Evolutionary conservation across 2,113 vertebrate species (phyloP), one percentile per base, ranked within the genome.

Genomic region (Ranitomeya imitator): DNA sequence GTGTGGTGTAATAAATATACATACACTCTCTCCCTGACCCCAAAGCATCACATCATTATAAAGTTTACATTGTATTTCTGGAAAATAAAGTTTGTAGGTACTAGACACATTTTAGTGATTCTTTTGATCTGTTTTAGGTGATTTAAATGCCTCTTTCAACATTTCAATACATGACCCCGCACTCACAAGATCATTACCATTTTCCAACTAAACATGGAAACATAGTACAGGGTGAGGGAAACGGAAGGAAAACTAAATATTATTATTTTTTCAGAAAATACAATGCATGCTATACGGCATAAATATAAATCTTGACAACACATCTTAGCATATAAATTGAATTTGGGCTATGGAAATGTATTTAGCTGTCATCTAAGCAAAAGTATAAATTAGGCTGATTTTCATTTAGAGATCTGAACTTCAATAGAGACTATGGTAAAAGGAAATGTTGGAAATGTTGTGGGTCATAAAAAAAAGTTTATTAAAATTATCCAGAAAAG

Each of bases 351-450:
- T 45, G 71, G 7, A 74, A 74, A 74, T 45, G 31, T 74, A 45
- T 74, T 74, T 74, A 74, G 71, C 71, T 74, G 71, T 74, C 71
- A 74, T 45, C 7, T 74, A 45, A 74, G 71, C 31, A 51, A 74
- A 45, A 74, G 12, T 74, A 74, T 74, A 74, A 45, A 74, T 74
- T 74, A 74, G 45, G 37, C 71, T 74, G 71, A 45, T 74, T 74
- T 74, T 74, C 31, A 74, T 19, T 9, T 7, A 8, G 16, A 74
- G 31, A 45, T 45, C 19, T 74, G 31, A 45, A 11, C 37, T 45
- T 51, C 6, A 37, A 73, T 2, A 69, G 12, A 71, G 2, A 37
- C 55, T 6, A 57, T 57, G 55, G 55, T 11, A 57, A 57, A 57
- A 57, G 55, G 12, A 37, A 31, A 21, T 65, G 14, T 7, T 13